phyloP scores from a whole-genome alignment of 2,888 invertebrate genomes.

The Timema cristinae region DNA sequence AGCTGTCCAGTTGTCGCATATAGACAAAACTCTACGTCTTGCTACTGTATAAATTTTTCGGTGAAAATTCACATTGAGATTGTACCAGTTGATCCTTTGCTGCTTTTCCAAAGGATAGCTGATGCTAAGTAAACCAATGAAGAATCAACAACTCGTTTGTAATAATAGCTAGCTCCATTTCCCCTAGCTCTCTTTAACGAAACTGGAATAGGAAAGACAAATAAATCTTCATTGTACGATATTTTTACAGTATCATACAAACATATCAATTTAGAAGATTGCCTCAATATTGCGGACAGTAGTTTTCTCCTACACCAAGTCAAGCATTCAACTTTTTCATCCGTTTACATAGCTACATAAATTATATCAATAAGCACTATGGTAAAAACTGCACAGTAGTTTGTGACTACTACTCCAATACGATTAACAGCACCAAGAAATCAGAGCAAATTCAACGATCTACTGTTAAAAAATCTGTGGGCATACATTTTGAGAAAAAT shows the following conservation, averaged over 20 bases:
- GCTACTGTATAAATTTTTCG: neutral
- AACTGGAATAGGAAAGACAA: neutral
- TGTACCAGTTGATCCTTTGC: neutral
- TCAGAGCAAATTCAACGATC: neutral
- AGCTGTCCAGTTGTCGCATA: neutral
- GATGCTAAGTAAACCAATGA: neutral
- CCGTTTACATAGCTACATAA: neutral
- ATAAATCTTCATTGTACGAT: neutral
- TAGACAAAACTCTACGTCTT: neutral
- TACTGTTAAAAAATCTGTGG: neutral
- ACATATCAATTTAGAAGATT: no score
- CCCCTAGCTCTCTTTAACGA: neutral
- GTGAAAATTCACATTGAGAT: neutral
- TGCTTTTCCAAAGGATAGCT: neutral
- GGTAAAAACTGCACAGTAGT: slow-evolving; percentile 2
- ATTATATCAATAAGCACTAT: neutral
- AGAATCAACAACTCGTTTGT: neutral
- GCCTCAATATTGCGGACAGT: no score
- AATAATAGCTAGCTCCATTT: neutral
- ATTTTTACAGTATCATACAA: no score
- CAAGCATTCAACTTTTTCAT: no score
- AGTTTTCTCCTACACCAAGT: no score
- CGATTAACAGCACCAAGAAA: neutral
- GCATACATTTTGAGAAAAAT: neutral
- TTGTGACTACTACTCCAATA: neutral